Base-by-base conservation (phyloP, 2,113 vertebrate genomes). In the Taxidea taxus region DNA sequence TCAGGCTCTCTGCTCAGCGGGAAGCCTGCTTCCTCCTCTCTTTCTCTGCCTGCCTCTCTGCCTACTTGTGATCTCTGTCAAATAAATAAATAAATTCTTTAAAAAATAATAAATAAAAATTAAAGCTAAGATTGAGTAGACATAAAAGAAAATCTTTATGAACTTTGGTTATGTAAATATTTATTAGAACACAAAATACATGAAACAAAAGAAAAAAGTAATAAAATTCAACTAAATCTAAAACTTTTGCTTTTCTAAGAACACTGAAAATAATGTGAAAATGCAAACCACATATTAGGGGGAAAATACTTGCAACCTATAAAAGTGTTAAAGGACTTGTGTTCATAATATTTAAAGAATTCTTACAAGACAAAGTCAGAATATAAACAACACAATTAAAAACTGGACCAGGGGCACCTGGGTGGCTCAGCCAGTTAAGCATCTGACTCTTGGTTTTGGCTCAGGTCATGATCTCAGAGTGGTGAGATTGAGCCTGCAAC, bases 211-310 rank as follows among this genome's bases (percentile, higher is more conserved):
- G 91, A 42, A 51, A 39, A 95, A 81, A 87, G 44, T 70, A 39
- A 78, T 51, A 88, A 84, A 84, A 62, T 83, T 88, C 60, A 77
- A 88, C n/a, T 84, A 91, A 94, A 87, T 49, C 49, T 74, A 42
- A 96, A 82, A 91, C 14, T 16, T 91, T 75, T 77, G 6, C 25
- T 91, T n/a, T 87, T 82, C 16, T 68, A 74, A 74, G 70, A 70
- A 54, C 51, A 92, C 34, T 64, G 23, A 85, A 78, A 92, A 58
- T 39, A 90, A 75, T 60, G 7, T 77, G 60, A 78, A 95, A 89
- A 85, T 9, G 31, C 9, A 95, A 95, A 60, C 7, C 54, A 84
- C 8, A 5, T 39, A 47, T 72, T 39, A 64, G 51, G 49, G 34
- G 62, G 49, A 89, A 95, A 54, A 90, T 80, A 39, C 5, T 80